Base-by-base conservation (phyloP, 2,113 vertebrate species). In the Actenoides hombroni region DNA sequence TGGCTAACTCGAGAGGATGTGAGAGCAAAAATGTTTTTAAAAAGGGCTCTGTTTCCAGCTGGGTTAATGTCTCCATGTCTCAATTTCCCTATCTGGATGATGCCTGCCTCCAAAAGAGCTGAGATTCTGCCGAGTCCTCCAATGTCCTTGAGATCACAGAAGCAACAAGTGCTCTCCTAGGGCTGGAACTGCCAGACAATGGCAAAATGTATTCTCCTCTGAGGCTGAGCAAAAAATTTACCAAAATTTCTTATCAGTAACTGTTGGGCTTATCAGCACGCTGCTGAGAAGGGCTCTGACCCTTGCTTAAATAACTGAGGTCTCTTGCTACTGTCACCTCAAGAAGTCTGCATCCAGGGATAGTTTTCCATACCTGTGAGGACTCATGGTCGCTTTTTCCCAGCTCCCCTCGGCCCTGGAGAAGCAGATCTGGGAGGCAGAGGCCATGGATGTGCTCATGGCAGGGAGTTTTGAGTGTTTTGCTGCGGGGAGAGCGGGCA, bases 191-290 rank as follows among this genome's bases (percentile, higher is more conserved):
- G 49, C 68, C 13, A 53, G 82, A 83, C 54, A 84, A 84, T 83
- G 86, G 61, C 53, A 74, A 93, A 88, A 83, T 15, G 29, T 18
- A 11, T 10, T 79, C 57, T 86, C 21, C n/a, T 68, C 33, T 42
- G 33, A 80, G 92, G 35, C 64, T 73, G 37, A 86, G 53, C 51
- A 78, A 87, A 64, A 91, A 89, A 23, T 11, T 82, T 29, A 64
- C 19, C 44, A 79, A 85, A 79, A 92, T 70, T 75, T 77, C 78
- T 88, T 95, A 87, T 92, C 96, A 29, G 79, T 18, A 67, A 33
- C 44, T 93, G 93, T 92, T 97, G 60, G 76, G 17, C 67, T 96
- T 96, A 96, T 95, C 95, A 83, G 73, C 0, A 0, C 16, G n/a
- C 44, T 61, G 39, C 51, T 35, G 75, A 90, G 92, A 65, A 77